Conservation (phyloP, 2,113 vertebrate genomes). For the Ameiurus melas region DNA sequence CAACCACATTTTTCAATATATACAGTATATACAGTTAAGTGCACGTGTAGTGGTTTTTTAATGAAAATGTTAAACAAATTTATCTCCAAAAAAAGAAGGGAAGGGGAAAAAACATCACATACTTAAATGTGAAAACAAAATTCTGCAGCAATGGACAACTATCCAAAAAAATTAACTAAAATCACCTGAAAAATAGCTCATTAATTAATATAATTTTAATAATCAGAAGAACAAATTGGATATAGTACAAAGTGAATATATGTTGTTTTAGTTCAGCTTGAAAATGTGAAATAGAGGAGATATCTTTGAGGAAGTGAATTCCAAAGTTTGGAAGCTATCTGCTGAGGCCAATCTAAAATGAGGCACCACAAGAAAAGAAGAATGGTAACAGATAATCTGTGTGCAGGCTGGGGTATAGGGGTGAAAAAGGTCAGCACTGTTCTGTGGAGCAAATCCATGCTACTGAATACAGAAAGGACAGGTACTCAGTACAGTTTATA, state of each 20-base stretch:
- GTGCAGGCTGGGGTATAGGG: neutral
- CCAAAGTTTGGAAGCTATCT: neutral
- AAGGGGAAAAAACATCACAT: neutral
- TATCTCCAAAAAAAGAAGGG: neutral
- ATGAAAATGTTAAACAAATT: neutral
- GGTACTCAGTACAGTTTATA: neutral
- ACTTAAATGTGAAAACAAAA: neutral
- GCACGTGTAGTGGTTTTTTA: neutral
- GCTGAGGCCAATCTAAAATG: neutral
- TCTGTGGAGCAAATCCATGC: neutral
- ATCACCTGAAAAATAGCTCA: neutral
- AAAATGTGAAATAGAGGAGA: neutral
- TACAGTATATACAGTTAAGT: neutral
- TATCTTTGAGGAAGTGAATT: neutral
- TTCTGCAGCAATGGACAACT: neutral
- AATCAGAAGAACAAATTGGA: neutral
- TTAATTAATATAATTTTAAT: neutral
- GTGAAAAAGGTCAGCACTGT: neutral
- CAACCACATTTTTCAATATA: neutral
- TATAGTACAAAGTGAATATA: neutral
- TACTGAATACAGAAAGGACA: neutral
- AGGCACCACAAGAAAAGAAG: constrained; percentile 12
- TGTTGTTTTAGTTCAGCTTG: neutral
- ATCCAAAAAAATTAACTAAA: neutral
- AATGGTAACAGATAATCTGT: neutral